Evolutionary conservation across 2,113 vertebrate genomes (phyloP).

Genomic region (Poeciliopsis retropinna): DNA sequence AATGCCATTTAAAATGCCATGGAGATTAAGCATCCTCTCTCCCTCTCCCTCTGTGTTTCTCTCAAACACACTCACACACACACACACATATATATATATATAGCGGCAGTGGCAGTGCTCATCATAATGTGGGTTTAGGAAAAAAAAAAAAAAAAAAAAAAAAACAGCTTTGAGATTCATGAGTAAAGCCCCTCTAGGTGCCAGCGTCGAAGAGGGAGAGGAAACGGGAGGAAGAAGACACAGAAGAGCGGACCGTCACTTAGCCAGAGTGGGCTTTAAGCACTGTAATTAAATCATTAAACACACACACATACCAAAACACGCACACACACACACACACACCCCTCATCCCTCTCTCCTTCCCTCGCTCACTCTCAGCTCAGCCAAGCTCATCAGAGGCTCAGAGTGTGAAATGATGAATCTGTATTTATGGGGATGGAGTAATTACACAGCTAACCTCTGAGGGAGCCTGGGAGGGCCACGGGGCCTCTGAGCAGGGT

Average conservation of each 20-base stretch:
- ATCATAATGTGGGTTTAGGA: slow-evolving; percentile 77
- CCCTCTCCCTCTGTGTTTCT: slow-evolving; percentile 31
- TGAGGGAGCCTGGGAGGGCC: slow-evolving; percentile 94
- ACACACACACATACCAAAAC: slow-evolving; percentile 75
- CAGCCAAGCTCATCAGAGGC: slow-evolving; percentile 90
- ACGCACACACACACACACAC: background rate
- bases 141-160: slow-evolving; percentile 53
- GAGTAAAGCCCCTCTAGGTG: slow-evolving; percentile 91
- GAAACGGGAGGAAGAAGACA: slow-evolving; percentile 87
- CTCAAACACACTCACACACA: slow-evolving; percentile 57
- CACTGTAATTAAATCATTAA: slow-evolving; percentile 99
- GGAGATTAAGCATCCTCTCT: slow-evolving; percentile 88
- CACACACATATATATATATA: slow-evolving; percentile 35
- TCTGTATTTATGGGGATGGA: slow-evolving; percentile 91
- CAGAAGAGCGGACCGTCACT: slow-evolving; percentile 76
- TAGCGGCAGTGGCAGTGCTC: slow-evolving; percentile 33
- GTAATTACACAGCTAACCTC: slow-evolving; percentile 99
- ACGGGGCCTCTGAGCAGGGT: slow-evolving; percentile 92
- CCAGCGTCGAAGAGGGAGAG: slow-evolving; percentile 84
- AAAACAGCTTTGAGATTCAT: slow-evolving; percentile 80
- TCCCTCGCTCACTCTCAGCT: slow-evolving; percentile 63
- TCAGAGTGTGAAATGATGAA: slow-evolving; percentile 99
- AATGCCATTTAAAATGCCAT: slow-evolving; percentile 99
- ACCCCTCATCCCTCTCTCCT: background rate
- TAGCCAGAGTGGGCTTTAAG: slow-evolving; percentile 85